A percentile compares a stretch with the other conserved stretches of the same genome.
Evolutionary conservation across 2,113 vertebrate species (phyloP).

Genomic region (Lanius ludovicianus): DNA sequence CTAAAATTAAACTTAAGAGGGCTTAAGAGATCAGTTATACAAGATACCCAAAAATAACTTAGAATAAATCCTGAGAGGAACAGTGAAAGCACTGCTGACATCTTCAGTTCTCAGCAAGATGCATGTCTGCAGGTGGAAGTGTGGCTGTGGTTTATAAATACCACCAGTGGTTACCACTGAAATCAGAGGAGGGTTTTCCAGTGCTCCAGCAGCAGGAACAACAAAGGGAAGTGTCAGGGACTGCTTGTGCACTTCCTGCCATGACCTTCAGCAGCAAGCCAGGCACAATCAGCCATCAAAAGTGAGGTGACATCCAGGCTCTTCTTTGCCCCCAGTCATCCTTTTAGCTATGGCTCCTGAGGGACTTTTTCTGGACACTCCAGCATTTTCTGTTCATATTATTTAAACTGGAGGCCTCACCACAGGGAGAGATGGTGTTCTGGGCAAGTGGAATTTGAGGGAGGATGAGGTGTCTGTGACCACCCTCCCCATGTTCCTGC

Average conservation of each 20-base stretch:
- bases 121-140: constrained; percentile 24
- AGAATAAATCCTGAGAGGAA: constrained; percentile 62
- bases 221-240: background rate
- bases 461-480: background rate
- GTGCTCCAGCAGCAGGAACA: background rate
- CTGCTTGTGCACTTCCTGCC: background rate
- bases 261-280: background rate
- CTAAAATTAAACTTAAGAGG: constrained; percentile 71
- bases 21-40: constrained; percentile 70
- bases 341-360: background rate
- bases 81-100: constrained; percentile 53
- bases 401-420: background rate
- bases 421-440: background rate
- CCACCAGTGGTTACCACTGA: background rate
- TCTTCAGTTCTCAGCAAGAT: constrained; percentile 44
- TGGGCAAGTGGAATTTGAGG: background rate
- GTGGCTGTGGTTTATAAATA: constrained; percentile 16
- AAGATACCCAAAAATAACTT: constrained; percentile 69
- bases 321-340: background rate
- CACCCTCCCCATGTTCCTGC: background rate
- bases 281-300: background rate
- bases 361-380: background rate
- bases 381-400: background rate
- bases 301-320: background rate
- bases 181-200: background rate